Evolutionary conservation across 2,113 vertebrate genomes (phyloP), one percentile per base, ranked within the genome.

Genomic region (Rhodinocichla rosea): DNA sequence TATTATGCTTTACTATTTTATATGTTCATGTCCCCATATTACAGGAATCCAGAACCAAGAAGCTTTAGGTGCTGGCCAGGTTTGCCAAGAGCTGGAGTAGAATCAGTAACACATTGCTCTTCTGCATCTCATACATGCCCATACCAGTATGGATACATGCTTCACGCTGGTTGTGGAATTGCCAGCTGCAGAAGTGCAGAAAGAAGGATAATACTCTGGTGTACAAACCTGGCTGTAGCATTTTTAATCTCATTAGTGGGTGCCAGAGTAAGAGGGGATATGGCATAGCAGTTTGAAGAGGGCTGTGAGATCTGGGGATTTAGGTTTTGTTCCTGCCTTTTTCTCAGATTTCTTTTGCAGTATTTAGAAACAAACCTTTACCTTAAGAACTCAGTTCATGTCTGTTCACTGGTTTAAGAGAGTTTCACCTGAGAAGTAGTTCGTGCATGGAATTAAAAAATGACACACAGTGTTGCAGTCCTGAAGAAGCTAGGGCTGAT

Each of bases 1-100:
- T 62, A 7, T 80, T 68, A 40, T n/a, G 11, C 8, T 71, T 14
- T 59, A 4, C n/a, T 79, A 10, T 53, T 93, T 84, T 52, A 5
- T 53, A 18, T 15, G 28, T 3, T 2, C 0, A 0, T 76, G 17
- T 55, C n/a, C 15, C 16, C 7, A 0, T 73, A 8, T 50, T 83
- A 56, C 2, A 33, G n/a, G 67, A 7, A 37, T 33, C 32, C 73
- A n/a, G 7, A 85, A 56, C 15, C 18, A 69, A 37, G 18, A 77
- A 15, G 6, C 23, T 26, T 33, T 57, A 64, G 15, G 3, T 57
- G 18, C 22, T 76, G 20, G 10, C 37, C 20, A 37, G 27, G 9
- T 85, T 85, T 83, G 44, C 45, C 35, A 69, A 13, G 44, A 2
- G 1, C 73, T 28, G 2, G 7, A 8, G n/a, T 11, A 33, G 10